Base-by-base conservation (phyloP, 2,888 invertebrate genomes). In the Apodemia duryi region DNA sequence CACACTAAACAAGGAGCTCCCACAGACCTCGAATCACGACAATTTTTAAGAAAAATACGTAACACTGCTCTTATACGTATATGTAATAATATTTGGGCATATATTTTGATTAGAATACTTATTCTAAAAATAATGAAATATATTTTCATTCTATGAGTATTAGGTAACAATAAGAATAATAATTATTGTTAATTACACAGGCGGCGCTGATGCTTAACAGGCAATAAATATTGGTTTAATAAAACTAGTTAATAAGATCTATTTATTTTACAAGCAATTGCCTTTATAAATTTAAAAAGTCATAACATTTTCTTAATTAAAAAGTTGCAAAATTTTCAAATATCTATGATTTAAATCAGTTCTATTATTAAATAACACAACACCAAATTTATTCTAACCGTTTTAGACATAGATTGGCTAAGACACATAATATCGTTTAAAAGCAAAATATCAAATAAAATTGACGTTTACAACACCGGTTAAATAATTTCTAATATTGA, bases 111-210 rank as follows among this genome's bases (percentile, higher is more conserved):
- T 49, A 21, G 49, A 7, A 49, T 51, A 51, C 51, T 51, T 51
- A 51, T 51, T 51, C 51, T 51, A 51, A 51, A 51, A 51, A 51
- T 51, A 51, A 51, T 51, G 6, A 21, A 51, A 51, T 51, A 21
- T 21, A 51, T 21, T 21, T 51, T 51, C 7, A 51, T 51, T 21
- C 7, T 51, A 21, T 51, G 21, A 51, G n/a, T 5, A 21, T 6
- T n/a, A 46, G 49, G 49, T 51, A 51, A 51, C 49, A 51, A 51
- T 49, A 49, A 49, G 49, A 49, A n/a, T n/a, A 49, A 49, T n/a
- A 49, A 49, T 49, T 49, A 49, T 49, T 49, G n/a, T 49, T n/a
- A 49, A 1, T 46, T 49, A 43, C 11, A n/a, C 49, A 49, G 49
- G 49, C 49, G 49, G n/a, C 49, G 49, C n/a, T 49, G 11, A 46